Percentiles rank a stretch among this genome's conserved stretches.
Evolutionary conservation across 2,797 vertebrate species (phyloP).

Genomic region (Anguilla megastoma): DNA sequence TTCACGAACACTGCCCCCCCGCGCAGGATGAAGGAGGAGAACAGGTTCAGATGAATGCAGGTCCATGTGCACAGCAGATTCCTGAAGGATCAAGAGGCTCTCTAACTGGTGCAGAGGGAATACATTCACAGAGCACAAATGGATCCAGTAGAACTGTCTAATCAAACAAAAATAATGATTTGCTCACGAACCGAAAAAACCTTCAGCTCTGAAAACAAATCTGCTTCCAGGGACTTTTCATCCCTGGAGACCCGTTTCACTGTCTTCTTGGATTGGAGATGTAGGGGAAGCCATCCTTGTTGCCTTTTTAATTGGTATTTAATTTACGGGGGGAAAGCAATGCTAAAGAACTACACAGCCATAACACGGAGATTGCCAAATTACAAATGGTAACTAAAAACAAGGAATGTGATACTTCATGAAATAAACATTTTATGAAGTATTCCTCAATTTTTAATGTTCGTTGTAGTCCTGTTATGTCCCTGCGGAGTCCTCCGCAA

Average conservation of each 20-base stretch:
- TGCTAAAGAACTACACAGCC: neutral
- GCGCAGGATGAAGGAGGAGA: constrained; percentile 72
- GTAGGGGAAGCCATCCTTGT: neutral
- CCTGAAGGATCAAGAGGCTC: constrained; percentile 50
- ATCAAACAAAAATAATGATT: too few species aligned
- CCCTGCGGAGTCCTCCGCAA: neutral
- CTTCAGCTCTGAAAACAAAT: too few species aligned
- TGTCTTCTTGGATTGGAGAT: neutral
- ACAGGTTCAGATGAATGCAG: constrained; percentile 76
- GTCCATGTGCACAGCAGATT: constrained; percentile 75
- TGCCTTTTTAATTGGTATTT: neutral
- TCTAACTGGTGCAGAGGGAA: constrained; percentile 5
- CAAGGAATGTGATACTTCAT: neutral
- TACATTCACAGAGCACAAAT: neutral
- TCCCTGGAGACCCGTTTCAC: neutral
- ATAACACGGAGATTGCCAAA: neutral
- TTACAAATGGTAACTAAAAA: neutral
- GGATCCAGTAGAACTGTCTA: neutral
- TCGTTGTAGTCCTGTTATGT: too few species aligned
- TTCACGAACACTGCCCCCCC: constrained; percentile 71
- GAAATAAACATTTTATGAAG: neutral
- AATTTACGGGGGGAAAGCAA: neutral
- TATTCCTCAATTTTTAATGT: neutral
- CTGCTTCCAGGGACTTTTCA: neutral
- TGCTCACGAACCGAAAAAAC: too few species aligned